Percentiles rank a stretch among this genome's conserved stretches.
These are phyloP conservation scores for Leptocoma aspasia DNA, from an alignment of 2,113 vertebrate species.

Conservation along the genomic window DNA sequence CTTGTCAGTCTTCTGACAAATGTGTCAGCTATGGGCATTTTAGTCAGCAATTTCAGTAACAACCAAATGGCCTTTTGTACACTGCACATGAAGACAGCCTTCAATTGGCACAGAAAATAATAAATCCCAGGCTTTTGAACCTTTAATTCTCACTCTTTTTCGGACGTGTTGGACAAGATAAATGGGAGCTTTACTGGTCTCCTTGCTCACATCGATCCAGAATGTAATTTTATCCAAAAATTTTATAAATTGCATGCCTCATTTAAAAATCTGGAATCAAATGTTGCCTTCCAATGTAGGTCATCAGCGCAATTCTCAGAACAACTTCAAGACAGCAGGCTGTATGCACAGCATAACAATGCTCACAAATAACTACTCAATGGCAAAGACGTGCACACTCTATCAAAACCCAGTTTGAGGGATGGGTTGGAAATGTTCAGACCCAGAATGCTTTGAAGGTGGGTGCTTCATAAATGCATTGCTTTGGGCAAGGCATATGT, in stretches of 20 bases:
- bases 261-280: constrained; percentile 32
- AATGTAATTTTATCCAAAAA: constrained; percentile 19
- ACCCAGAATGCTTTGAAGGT: neutral
- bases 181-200: constrained; percentile 8
- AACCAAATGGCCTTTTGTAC: constrained; percentile 52
- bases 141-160: neutral
- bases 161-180: neutral
- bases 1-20: constrained; percentile 34
- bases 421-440: neutral
- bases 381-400: neutral
- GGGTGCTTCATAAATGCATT: neutral
- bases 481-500: neutral
- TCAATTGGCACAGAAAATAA: constrained; percentile 33
- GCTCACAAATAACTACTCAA: neutral
- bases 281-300: neutral
- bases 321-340: constrained; percentile 8
- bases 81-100: constrained; percentile 27
- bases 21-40: constrained; percentile 18
- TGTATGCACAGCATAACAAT: neutral
- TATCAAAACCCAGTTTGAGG: neutral
- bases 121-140: constrained; percentile 37
- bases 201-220: neutral
- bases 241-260: neutral
- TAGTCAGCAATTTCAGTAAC: constrained; percentile 45
- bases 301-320: neutral